Percentiles rank a stretch among this genome's conserved stretches.
phyloP scores from a whole-genome alignment of 2,797 vertebrate genomes.

The Sebastes matsubarae region DNA sequence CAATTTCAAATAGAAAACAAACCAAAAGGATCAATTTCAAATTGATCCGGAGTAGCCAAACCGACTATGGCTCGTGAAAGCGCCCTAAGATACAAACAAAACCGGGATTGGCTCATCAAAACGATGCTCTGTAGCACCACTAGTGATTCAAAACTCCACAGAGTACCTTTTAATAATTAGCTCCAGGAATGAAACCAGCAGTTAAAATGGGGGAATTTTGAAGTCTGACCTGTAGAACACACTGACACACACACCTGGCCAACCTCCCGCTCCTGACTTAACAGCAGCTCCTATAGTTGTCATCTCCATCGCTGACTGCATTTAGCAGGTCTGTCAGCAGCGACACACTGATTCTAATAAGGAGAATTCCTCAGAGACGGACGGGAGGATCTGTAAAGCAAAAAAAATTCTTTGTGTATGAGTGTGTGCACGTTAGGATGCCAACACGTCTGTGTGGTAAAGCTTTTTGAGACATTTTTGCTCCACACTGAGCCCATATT shows the following conservation, averaged over 20 bases:
- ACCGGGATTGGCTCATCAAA: not conserved
- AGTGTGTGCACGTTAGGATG: not conserved
- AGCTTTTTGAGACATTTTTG: not conserved
- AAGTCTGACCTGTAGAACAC: not conserved
- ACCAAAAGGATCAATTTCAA: too few species aligned
- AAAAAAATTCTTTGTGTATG: not conserved
- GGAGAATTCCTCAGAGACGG: slow-evolving; percentile 31
- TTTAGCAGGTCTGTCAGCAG: slow-evolving; percentile 51
- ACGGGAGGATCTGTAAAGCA: not conserved
- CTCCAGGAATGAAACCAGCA: not conserved
- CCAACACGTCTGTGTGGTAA: not conserved
- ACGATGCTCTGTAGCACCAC: not conserved
- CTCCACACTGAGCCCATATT: slow-evolving; percentile 2
- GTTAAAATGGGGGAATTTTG: slow-evolving; percentile 26
- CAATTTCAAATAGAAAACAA: not conserved
- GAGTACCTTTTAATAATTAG: not conserved
- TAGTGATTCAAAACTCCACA: not conserved
- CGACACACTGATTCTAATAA: slow-evolving; percentile 3
- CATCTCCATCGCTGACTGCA: slow-evolving; percentile 23
- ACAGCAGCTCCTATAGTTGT: slow-evolving; percentile 35
- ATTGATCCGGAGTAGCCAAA: too few species aligned
- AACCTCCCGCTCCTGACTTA: slow-evolving; percentile 8
- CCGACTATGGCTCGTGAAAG: too few species aligned
- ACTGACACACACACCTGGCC: slow-evolving; percentile 1
- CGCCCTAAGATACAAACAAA: not conserved